Evolutionary conservation across 2,797 vertebrate species (phyloP).

Genomic region (Dendrocincla fuliginosa): DNA sequence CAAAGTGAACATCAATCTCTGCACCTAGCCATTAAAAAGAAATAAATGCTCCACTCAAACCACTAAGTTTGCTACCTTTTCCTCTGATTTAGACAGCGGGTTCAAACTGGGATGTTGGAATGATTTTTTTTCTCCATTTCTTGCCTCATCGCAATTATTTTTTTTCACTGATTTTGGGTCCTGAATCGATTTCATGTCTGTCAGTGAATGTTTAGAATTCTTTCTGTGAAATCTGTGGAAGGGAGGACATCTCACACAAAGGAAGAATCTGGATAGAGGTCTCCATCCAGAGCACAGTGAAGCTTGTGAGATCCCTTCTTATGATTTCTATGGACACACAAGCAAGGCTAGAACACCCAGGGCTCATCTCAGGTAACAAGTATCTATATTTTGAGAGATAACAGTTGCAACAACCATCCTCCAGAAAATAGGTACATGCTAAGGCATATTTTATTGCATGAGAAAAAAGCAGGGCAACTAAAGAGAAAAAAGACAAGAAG

Average conservation of each 20-base stretch:
- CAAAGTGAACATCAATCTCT: not conserved
- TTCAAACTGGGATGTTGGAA: not conserved
- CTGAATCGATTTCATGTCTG: not conserved
- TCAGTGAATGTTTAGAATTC: not conserved
- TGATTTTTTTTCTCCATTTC: accelerated
- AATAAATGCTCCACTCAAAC: not conserved
- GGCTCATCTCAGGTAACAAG: not conserved
- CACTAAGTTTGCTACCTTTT: not conserved
- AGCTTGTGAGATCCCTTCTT: not conserved
- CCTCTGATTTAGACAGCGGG: not conserved
- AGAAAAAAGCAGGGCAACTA: not conserved
- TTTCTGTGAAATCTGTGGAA: not conserved
- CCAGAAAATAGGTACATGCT: not conserved
- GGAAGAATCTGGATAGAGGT: not conserved
- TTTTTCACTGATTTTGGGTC: not conserved
- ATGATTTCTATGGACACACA: not conserved
- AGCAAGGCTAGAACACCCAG: accelerated
- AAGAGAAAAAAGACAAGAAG: not conserved
- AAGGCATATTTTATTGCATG: not conserved
- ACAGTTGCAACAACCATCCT: not conserved
- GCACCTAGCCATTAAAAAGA: not conserved
- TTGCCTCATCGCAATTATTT: not conserved
- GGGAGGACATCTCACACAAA: not conserved
- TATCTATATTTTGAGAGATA: not conserved
- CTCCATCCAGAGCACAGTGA: not conserved